Evolutionary conservation across 2,113 vertebrate genomes (phyloP).

Genomic region (Lonchura striata): DNA sequence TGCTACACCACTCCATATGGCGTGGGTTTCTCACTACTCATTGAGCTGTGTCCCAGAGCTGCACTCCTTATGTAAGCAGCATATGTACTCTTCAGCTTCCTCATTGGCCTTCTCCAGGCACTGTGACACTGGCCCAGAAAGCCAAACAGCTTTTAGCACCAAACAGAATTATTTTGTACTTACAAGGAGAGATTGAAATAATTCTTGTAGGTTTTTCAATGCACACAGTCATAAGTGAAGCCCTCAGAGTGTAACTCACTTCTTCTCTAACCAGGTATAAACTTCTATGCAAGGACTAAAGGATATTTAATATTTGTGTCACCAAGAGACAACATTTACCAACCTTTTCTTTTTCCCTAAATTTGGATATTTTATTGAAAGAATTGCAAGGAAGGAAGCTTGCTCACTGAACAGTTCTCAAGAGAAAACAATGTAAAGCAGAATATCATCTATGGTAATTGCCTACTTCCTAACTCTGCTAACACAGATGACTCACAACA

Average conservation of each 20-base stretch:
- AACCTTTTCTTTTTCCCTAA: background rate
- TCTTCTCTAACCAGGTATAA: background rate
- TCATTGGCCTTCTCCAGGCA: background rate
- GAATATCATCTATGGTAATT: background rate
- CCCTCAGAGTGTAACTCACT: background rate
- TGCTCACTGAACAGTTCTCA: background rate
- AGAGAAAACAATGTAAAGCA: background rate
- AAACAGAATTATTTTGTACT: background rate
- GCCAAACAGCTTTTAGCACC: background rate
- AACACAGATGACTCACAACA: background rate
- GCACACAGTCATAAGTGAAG: background rate
- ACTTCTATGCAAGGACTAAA: background rate
- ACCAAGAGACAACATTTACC: background rate
- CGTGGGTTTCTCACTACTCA: background rate
- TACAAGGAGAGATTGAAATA: background rate
- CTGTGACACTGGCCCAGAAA: background rate
- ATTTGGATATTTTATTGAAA: background rate
- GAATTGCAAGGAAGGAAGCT: background rate
- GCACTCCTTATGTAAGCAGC: background rate
- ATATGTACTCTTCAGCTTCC: background rate
- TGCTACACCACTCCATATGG: background rate
- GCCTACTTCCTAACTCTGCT: background rate
- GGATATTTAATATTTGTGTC: background rate
- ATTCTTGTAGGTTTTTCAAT: background rate
- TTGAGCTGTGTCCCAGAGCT: background rate